These are phyloP conservation scores for Drosophila watanabei DNA, from an alignment of 1,140 invertebrate species.

Conservation along the genomic window DNA sequence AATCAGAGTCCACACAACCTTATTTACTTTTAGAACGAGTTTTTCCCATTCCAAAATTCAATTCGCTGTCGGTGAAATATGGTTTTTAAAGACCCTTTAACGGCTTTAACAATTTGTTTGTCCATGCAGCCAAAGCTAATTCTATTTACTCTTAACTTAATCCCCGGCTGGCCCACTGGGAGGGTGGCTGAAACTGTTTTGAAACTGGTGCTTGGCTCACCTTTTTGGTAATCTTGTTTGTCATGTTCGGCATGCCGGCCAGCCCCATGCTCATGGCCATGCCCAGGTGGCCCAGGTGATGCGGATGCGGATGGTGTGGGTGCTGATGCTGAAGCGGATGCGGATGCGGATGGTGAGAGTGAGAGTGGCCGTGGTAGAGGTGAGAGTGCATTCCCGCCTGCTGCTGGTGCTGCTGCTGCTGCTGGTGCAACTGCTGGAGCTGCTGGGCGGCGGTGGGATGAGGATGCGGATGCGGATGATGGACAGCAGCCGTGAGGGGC, in stretches of 20 bases:
- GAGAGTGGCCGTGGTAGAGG: conserved; percentile 70
- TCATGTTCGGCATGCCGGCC: conserved; percentile 77
- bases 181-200: conserved; percentile 13
- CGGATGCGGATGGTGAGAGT: conserved; percentile 42
- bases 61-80: conserved; percentile 1
- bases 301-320: conserved; percentile 57
- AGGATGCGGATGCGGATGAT: conserved; percentile 77
- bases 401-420: conserved; percentile 51
- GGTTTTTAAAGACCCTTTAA: conserved; percentile 15
- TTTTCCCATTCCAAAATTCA: neutral
- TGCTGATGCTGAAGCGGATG: conserved; percentile 53
- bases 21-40: conserved; percentile 6
- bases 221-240: conserved; percentile 85
- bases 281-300: conserved; percentile 69
- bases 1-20: neutral
- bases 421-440: conserved; percentile 53
- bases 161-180: conserved; percentile 13
- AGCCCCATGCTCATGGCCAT: conserved; percentile 85
- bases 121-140: conserved; percentile 14
- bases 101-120: conserved; percentile 43
- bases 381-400: conserved; percentile 33
- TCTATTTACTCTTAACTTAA: conserved; percentile 49
- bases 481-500: conserved; percentile 84
- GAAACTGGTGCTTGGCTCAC: conserved; percentile 42
- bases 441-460: conserved; percentile 58